Conservation (phyloP, 2,888 invertebrate species). For the Syrphus vitripennis region DNA sequence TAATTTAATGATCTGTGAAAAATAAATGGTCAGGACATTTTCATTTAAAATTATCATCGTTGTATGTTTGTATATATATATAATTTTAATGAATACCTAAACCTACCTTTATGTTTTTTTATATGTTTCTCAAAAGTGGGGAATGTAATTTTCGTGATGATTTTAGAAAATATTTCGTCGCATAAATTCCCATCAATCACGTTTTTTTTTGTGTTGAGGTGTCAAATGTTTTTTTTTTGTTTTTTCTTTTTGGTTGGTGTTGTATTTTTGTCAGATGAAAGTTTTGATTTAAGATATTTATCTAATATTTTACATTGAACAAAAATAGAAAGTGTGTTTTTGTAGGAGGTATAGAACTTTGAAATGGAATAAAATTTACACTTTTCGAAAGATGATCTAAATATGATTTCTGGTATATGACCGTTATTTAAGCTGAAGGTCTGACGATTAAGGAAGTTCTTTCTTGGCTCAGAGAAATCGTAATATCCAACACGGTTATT, state of each 20-base stretch:
- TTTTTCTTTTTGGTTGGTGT: too few species aligned
- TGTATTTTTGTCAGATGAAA: neutral
- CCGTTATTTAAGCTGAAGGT: too few species aligned
- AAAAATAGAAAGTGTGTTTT: too few species aligned
- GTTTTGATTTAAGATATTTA: neutral
- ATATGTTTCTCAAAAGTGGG: neutral
- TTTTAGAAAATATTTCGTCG: neutral
- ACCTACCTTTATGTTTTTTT: neutral
- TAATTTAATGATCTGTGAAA: conserved; percentile 16
- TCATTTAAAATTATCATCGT: neutral
- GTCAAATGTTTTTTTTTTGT: neutral
- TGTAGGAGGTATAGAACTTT: too few species aligned
- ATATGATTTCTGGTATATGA: too few species aligned
- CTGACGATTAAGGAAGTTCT: too few species aligned
- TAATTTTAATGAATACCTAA: neutral
- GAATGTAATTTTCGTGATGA: neutral
- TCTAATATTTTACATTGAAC: neutral
- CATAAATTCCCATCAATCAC: neutral
- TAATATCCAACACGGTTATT: too few species aligned
- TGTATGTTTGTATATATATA: neutral
- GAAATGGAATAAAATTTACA: too few species aligned
- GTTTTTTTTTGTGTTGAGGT: neutral
- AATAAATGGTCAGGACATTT: conserved; percentile 12
- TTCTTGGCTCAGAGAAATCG: too few species aligned
- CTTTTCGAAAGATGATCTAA: too few species aligned